Conservation (phyloP, 1,140 invertebrate genomes). For the Portunus trituberculatus region DNA sequence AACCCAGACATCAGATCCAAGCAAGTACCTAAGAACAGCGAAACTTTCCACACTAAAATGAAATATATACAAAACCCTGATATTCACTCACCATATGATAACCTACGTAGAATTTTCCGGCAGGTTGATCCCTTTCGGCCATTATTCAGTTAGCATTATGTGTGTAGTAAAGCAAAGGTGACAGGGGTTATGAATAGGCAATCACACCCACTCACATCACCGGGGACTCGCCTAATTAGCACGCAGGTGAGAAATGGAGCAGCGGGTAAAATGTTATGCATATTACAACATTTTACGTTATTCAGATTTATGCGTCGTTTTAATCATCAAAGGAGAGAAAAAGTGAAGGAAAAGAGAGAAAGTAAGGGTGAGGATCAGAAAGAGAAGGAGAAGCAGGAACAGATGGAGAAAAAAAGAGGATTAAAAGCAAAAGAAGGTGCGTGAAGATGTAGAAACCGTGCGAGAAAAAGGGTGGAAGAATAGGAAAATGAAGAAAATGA, state of each 20-base stretch:
- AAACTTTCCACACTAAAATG: no score
- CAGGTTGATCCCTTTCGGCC: no score
- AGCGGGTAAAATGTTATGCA: neutral
- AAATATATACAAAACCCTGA: no score
- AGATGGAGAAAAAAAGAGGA: neutral
- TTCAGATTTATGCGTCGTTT: conserved; percentile 8
- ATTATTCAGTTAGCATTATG: no score
- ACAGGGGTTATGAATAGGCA: conserved; percentile 21
- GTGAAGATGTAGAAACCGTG: neutral
- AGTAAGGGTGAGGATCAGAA: neutral
- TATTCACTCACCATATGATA: no score
- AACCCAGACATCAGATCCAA: no score
- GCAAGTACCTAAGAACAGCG: no score
- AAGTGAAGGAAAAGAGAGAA: neutral
- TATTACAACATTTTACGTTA: conserved; percentile 13
- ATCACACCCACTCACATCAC: neutral
- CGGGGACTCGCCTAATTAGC: neutral
- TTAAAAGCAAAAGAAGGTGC: neutral
- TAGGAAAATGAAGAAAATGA: neutral
- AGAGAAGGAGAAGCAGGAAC: neutral
- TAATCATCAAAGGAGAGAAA: neutral
- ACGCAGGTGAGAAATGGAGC: conserved; percentile 9
- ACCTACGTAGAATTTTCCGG: no score
- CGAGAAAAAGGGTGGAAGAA: neutral
- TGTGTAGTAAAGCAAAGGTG: neutral